Evolutionary conservation across 2,888 invertebrate species (phyloP), one percentile per base, ranked within the genome.

Genomic region (Parnassius mnemosyne): DNA sequence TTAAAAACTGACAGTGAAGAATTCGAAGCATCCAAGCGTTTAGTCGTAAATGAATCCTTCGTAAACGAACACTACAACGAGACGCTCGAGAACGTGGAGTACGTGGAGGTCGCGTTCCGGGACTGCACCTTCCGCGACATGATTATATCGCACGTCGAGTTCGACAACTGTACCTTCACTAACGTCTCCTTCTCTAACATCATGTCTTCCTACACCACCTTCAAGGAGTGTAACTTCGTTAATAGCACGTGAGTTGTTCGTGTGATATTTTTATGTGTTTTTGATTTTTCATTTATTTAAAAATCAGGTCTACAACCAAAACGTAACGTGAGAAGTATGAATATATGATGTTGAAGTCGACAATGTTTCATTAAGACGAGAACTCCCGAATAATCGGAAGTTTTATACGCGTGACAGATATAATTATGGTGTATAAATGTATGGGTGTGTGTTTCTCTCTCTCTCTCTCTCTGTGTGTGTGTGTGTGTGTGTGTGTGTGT

Each of bases 111-210:
- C 2, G 86, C 87, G 12, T 95, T 95, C 80, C 78, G 80, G 43
- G 93, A 94, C 66, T 94, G 94, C 75, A 94, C 93, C 20, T 95
- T 95, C 79, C 90, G 92, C 20, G 94, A 94, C 70, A 89, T 95
- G 81, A 85, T 95, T 69, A 90, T 96, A 79, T 95, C 94, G 65
- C 95, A 96, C 73, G 95, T 95, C 20, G 87, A 93, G 64, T 96
- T 96, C 80, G 84, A 88, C 69, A 95, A 95, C 75, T 95, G 96
- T 77, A 91, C 94, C 9, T 94, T 96, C 75, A 85, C 88, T n/a
- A 93, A 94, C 52, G 93, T 94, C 3, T 93, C 94, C 68, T 94
- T 96, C 75, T 92, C 93, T 43, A 95, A 94, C 70, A 93, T 96
- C 52, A 95, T 94, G 79, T 94, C 95, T 12, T 95, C 95, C 54